Evolutionary conservation across 2,797 vertebrate genomes (phyloP).

Genomic region (Sebastes taczanowskii): DNA sequence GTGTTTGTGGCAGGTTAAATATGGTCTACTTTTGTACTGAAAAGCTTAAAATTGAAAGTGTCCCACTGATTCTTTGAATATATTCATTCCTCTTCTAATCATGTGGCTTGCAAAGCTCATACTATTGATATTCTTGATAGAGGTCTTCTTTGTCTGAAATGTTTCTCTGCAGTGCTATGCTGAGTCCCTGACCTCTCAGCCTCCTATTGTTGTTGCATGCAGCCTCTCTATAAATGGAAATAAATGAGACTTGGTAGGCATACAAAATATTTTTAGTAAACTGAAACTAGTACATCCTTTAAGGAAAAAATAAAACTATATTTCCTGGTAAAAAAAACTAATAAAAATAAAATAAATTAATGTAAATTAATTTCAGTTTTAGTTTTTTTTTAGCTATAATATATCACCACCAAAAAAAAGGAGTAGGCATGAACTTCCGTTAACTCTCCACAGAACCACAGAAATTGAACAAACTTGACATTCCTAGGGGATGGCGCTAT

Average conservation of each 20-base stretch:
- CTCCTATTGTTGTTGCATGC: background rate
- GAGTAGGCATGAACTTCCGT: no score
- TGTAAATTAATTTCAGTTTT: no score
- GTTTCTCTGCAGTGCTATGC: background rate
- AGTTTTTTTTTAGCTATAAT: no score
- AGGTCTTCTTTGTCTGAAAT: background rate
- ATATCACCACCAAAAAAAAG: no score
- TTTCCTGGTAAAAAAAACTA: no score
- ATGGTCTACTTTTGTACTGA: background rate
- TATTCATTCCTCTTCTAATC: background rate
- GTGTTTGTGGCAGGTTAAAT: background rate
- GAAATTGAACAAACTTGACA: no score
- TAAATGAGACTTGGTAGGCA: background rate
- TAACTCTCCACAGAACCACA: no score
- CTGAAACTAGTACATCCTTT: no score
- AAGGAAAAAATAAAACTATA: no score
- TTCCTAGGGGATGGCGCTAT: no score
- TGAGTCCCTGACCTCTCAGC: background rate
- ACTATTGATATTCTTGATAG: background rate
- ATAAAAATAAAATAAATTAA: no score
- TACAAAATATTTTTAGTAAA: no score
- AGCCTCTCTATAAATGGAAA: constrained; percentile 14
- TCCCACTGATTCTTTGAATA: background rate
- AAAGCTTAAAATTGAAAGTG: background rate
- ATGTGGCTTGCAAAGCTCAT: background rate